These are phyloP conservation scores for Sinhomidia bicolor DNA, from an alignment of 2,888 invertebrate species.

Conservation along the genomic window DNA sequence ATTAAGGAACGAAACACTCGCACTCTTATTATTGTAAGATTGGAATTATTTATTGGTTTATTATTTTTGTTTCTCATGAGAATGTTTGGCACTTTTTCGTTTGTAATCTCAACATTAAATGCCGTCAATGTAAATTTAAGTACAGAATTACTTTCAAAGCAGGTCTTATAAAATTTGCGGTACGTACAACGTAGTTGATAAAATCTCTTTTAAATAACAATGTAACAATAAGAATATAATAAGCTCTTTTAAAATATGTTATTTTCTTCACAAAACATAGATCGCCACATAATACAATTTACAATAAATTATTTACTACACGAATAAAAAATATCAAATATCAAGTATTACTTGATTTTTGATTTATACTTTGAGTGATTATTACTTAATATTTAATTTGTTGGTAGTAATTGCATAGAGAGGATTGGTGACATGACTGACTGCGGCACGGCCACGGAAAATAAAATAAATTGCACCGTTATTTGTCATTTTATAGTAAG, in stretches of 20 bases:
- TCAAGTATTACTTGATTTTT: too few relatives aligned
- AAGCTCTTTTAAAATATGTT: constrained; percentile 27
- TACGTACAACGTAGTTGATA: background rate
- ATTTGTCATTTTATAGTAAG: background rate
- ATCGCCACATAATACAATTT: background rate
- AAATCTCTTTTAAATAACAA: background rate
- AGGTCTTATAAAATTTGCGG: background rate
- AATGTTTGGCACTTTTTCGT: background rate
- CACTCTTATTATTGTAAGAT: background rate
- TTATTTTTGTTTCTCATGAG: constrained; percentile 5
- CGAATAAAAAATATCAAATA: background rate
- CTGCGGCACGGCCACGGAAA: background rate
- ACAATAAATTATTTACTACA: background rate
- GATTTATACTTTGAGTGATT: too few relatives aligned
- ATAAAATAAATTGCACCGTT: too few relatives aligned
- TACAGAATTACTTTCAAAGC: background rate
- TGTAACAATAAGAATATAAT: constrained; percentile 8
- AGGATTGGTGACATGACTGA: background rate
- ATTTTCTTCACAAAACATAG: background rate
- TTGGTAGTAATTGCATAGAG: background rate
- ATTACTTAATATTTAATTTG: background rate
- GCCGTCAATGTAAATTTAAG: background rate
- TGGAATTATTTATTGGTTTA: background rate
- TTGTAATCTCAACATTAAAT: background rate
- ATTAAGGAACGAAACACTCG: background rate